Conservation (phyloP, 2,888 invertebrate species). For the Amphiduros pacificus region DNA sequence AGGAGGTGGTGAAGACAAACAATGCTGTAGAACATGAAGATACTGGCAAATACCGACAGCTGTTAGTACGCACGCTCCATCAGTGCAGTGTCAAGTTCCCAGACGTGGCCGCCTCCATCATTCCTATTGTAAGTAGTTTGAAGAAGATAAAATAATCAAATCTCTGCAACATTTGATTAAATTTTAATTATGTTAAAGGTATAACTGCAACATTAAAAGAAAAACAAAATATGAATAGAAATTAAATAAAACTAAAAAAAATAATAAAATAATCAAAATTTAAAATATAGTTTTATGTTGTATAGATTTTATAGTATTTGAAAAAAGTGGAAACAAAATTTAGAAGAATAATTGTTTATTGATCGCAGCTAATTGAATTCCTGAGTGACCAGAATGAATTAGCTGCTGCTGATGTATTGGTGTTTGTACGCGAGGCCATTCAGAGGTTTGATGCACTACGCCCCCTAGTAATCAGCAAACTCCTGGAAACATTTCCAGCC, state of each 20-base stretch:
- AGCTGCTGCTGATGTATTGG: slow-evolving; percentile 90
- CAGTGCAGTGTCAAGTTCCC: slow-evolving; percentile 87
- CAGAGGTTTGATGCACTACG: slow-evolving; percentile 84
- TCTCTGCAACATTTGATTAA: too few species aligned
- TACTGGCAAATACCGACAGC: slow-evolving; percentile 90
- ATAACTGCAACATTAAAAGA: too few species aligned
- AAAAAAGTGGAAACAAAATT: too few species aligned
- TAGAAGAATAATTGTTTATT: too few species aligned
- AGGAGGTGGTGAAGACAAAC: slow-evolving; percentile 87
- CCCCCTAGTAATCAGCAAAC: slow-evolving; percentile 73
- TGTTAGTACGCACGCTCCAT: slow-evolving; percentile 92
- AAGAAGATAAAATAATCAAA: too few species aligned
- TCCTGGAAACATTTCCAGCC: slow-evolving; percentile 79
- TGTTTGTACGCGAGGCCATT: slow-evolving; percentile 92
- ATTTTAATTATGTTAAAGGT: too few species aligned
- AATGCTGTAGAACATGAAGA: slow-evolving; percentile 88
- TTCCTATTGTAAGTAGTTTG: slow-evolving; percentile 71
- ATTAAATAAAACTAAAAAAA: too few species aligned
- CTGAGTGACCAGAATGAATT: slow-evolving; percentile 64
- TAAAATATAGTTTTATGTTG: too few species aligned
- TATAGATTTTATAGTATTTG: too few species aligned
- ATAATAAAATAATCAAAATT: too few species aligned
- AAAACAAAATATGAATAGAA: too few species aligned
- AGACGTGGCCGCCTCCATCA: slow-evolving; percentile 89
- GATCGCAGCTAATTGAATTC: slow-evolving; percentile 78